Evolutionary conservation across 2,888 invertebrate species (phyloP).

Genomic region (Rhaphigaster nebulosa): DNA sequence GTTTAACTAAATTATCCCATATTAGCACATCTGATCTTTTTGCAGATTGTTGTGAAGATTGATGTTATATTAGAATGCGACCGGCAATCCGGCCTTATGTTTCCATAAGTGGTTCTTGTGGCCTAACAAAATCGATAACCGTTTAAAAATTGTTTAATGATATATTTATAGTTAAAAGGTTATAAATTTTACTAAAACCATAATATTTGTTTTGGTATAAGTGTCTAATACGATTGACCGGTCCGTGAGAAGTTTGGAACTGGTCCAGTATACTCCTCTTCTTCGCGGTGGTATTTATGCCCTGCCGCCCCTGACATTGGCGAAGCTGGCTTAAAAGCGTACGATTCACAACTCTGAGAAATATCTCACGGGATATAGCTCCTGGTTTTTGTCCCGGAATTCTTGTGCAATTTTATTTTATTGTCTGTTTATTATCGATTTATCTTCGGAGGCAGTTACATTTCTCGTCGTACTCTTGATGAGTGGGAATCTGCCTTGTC

Average conservation of each 20-base stretch:
- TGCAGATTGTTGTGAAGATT: too few relatives aligned
- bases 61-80: too few relatives aligned
- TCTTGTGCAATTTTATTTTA: background rate
- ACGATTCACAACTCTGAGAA: background rate
- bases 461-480: background rate
- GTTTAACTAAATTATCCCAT: too few relatives aligned
- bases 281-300: background rate
- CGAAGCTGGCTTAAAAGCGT: background rate
- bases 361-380: background rate
- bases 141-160: too few relatives aligned
- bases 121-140: too few relatives aligned
- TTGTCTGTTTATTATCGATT: constrained; percentile 27
- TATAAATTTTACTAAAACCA: too few relatives aligned
- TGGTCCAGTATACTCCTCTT: background rate
- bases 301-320: background rate
- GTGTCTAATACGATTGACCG: too few relatives aligned
- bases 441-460: background rate
- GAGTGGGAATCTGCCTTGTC: background rate
- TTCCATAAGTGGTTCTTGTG: too few relatives aligned
- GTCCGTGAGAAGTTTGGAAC: background rate
- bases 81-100: too few relatives aligned
- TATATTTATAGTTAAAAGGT: too few relatives aligned
- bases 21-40: too few relatives aligned
- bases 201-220: too few relatives aligned
- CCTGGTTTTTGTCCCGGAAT: background rate